phyloP scores from a whole-genome alignment of 2,113 vertebrate species.

The Aramus guarauna region DNA sequence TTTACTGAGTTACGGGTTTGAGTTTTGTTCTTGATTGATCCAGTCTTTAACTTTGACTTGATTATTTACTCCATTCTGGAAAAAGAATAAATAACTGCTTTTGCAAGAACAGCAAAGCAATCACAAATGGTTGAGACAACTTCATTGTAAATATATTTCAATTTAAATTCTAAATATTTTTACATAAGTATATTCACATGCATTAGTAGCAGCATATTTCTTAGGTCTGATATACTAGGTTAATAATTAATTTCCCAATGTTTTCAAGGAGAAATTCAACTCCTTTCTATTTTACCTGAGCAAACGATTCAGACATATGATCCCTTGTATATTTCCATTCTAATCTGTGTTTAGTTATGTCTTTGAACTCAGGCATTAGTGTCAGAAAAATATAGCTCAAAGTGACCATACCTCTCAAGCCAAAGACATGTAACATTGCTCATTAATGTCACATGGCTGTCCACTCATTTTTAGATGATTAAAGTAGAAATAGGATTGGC shows the following conservation, averaged over 20 bases:
- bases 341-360: constrained; percentile 26
- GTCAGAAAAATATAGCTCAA: neutral
- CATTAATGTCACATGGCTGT: neutral
- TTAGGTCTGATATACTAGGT: neutral
- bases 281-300: neutral
- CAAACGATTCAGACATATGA: neutral
- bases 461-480: neutral
- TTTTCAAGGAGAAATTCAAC: constrained; percentile 37
- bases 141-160: neutral
- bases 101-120: neutral
- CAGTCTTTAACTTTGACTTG: neutral
- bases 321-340: neutral
- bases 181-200: neutral
- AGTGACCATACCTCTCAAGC: neutral
- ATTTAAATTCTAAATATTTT: constrained; percentile 1
- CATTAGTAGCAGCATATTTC: neutral
- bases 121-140: neutral
- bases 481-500: neutral
- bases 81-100: neutral
- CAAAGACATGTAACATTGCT: neutral
- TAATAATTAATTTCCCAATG: neutral
- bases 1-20: neutral
- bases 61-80: neutral
- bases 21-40: neutral
- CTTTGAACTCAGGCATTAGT: constrained; percentile 37